These are phyloP conservation scores for Anniella stebbinsi DNA, from an alignment of 2,797 vertebrate species.

Conservation along the genomic window DNA sequence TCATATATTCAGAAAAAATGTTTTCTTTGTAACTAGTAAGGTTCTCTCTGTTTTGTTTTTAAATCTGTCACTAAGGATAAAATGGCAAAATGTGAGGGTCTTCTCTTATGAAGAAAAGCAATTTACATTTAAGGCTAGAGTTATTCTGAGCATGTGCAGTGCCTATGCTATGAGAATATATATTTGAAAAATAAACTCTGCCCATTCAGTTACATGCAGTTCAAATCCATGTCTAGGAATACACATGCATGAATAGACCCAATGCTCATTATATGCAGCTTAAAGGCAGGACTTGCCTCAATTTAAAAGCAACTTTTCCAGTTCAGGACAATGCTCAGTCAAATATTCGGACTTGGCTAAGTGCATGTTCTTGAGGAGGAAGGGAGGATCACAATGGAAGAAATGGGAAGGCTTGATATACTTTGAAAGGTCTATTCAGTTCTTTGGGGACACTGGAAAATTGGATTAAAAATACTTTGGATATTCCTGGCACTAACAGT, in stretches of 20 bases:
- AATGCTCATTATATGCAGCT: too few species aligned
- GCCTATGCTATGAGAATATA: not conserved
- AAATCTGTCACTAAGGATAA: not conserved
- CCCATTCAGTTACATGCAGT: not conserved
- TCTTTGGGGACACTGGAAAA: not conserved
- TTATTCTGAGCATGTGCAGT: not conserved
- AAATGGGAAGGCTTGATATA: not conserved
- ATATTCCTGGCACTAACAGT: not conserved
- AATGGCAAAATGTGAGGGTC: not conserved
- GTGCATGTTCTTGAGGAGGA: not conserved
- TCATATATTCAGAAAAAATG: not conserved
- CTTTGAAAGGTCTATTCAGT: constrained; percentile 2
- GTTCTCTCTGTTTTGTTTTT: not conserved
- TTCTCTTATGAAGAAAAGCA: not conserved
- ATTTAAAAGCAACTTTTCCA: not conserved
- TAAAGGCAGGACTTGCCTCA: not conserved
- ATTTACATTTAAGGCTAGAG: not conserved
- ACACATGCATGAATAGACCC: not conserved
- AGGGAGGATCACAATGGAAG: not conserved
- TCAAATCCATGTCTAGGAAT: not conserved
- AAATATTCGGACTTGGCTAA: not conserved
- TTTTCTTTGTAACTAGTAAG: not conserved
- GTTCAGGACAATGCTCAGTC: not conserved
- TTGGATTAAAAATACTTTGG: not conserved
- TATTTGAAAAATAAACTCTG: not conserved